Base-by-base conservation (phyloP, 1,140 invertebrate genomes). In the Antheraea mylitta region DNA sequence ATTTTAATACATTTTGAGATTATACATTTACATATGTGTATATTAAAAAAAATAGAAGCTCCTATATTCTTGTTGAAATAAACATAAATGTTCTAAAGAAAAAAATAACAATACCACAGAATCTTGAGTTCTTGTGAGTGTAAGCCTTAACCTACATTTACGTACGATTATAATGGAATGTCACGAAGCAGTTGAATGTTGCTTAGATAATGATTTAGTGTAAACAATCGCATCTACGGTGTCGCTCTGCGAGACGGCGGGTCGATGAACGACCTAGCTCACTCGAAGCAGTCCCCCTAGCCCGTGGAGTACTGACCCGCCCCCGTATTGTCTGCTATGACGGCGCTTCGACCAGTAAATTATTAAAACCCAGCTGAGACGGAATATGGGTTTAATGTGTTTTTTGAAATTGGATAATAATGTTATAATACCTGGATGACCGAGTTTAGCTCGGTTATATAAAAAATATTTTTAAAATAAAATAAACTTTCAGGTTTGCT, bases 231-330 rank as follows among this genome's bases (percentile, higher is more conserved):
- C 70, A 79, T 75, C 76, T 85, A 84, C 83, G 85, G 84, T 79
- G 73, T 73, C 53, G 73, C 70, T 74, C 71, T 64, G 70, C 70
- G 71, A 68, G 65, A 67, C 64, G 66, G 71, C 79, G 83, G 89
- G 87, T 91, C 89, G 87, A 83, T 78, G 89, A 91, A 91, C 89
- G 89, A 90, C 87, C 89, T 91, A 91, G 88, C 86, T 70, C 66
- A 45, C 76, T 76, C 77, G 71, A 75, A 76, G 76, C 73, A 70
- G 77, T 76, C 75, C 16, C 73, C 75, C 78, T 73, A 76, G 73
- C 71, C 71, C 42, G 58, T 60, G 61, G 45, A 53, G 45, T 53
- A 13, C 45, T 53, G 9, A 68, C 71, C 69, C 74, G 72, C 73
- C 77, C 71, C 72, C 74, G 75, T 71, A 74, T 75, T 68, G 74